Base-by-base conservation (phyloP, 1,140 invertebrate genomes). In the Tetramorium parvispinum region DNA sequence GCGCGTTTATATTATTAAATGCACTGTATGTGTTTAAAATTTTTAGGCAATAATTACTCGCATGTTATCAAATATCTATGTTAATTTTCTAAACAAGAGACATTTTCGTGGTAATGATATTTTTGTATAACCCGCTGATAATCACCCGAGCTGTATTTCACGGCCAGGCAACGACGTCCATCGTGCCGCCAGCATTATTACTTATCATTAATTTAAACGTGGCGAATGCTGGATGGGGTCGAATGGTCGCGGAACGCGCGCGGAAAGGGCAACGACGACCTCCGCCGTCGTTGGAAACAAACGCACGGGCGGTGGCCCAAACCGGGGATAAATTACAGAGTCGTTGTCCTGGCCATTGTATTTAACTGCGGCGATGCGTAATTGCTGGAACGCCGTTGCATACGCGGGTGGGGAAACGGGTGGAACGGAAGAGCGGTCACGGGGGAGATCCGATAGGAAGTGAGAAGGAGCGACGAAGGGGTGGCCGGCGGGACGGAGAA, bases 321-420 rank as follows among this genome's bases (percentile, higher is more conserved):
- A 90, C 88, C 87, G 89, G 91, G 92, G 92, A 94, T 94, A 93
- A 94, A 94, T 94, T 94, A 94, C 93, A 91, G 93, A 92, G 93
- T 94, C 93, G 93, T 94, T 94, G 92, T 93, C 93, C 92, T 89
- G 91, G 92, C 91, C 92, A 91, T 93, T 92, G 93, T 93, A 93
- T 94, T 94, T 94, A 94, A 93, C 93, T 92, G 90, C 91, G 91
- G 88, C 92, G 89, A 94, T 93, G 91, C 92, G 93, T 94, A 94
- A 94, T 94, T 94, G 92, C 91, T 92, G 92, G 91, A 92, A 94
- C 92, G 92, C 89, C 90, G 91, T 92, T 92, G 91, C 85, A 91
- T 86, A 78, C 75, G 61, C 79, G 68, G 40, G 61, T 49, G 27
- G 27, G 55, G 1, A n/a, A n/a, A n/a, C n/a, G n/a, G n/a, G n/a